Evolutionary conservation across 2,888 invertebrate genomes (phyloP), one percentile per base, ranked within the genome.

Genomic region (Metacarcinus magister): DNA sequence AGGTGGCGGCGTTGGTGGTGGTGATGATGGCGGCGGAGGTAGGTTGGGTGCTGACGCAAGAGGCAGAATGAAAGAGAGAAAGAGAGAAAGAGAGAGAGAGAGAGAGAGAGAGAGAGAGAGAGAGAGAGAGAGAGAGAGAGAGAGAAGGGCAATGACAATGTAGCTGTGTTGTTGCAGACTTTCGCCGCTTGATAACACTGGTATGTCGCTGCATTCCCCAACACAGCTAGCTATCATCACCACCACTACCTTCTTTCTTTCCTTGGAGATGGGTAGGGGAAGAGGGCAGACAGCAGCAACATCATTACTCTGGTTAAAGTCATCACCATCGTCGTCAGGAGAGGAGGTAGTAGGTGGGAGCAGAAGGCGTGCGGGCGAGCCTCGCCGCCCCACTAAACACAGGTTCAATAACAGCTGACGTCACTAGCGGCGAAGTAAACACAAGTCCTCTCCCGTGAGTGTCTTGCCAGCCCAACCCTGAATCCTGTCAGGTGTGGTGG

Each of bases 21-120:
- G 82, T 32, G 82, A 28, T 16, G 43, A 13, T 32, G n/a, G 92
- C n/a, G 28, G 92, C n/a, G 3, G 92, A 28, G 43, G 44, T 23
- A 23, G 43, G 44, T 8, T 39, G 10, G 48, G n/a, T 91, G n/a
- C 28, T 91, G 44, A 48, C 48, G 46, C 28, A 44, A 44, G 43
- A 4, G 75, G 43, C 82, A 75, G 94, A 82, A 60, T 54, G 93
- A 93, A 60, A 93, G 93, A 93, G 93, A 93, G 93, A 93, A 60
- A 93, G 93, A 93, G 93, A 93, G 93, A 82, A 44, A 94, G 75
- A 82, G 75, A 82, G 94, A 94, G 94, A 82, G 75, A 82, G 94
- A 75, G 94, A 54, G 60, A 93, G 93, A 93, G 93, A 54, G 93
- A 93, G 93, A 93, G 93, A 54, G 94, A 75, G 75, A 44, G 82